Evolutionary conservation across 2,113 vertebrate genomes (phyloP).

Genomic region (Eclectus roratus): DNA sequence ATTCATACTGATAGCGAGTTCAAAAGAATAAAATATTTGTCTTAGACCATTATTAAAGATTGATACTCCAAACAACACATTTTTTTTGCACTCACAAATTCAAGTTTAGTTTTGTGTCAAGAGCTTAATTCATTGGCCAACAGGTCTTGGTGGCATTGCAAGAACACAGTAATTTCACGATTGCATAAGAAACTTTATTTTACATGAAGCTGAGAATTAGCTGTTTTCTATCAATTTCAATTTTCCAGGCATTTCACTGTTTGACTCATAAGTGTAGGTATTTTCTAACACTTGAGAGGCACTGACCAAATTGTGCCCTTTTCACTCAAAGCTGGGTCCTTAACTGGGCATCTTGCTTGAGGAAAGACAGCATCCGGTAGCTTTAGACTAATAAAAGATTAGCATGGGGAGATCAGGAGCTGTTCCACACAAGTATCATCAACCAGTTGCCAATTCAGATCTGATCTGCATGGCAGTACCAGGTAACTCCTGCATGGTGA

Average conservation of each 20-base stretch:
- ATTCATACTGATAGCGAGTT: neutral
- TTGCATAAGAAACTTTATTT: neutral
- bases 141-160: neutral
- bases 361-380: neutral
- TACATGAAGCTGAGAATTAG: neutral
- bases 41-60: neutral
- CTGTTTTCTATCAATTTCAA: neutral
- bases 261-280: neutral
- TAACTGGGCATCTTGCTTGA: neutral
- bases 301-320: neutral
- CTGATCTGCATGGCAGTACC: neutral
- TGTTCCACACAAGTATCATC: neutral
- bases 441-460: neutral
- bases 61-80: neutral
- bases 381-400: neutral
- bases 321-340: neutral
- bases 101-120: neutral
- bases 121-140: neutral
- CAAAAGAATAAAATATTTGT: neutral
- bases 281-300: neutral
- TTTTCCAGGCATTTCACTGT: neutral
- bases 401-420: neutral
- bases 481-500: neutral
- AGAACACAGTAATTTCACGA: neutral
- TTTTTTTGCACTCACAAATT: neutral